Conservation (phyloP, 1,140 invertebrate genomes). For the Portunus trituberculatus region DNA sequence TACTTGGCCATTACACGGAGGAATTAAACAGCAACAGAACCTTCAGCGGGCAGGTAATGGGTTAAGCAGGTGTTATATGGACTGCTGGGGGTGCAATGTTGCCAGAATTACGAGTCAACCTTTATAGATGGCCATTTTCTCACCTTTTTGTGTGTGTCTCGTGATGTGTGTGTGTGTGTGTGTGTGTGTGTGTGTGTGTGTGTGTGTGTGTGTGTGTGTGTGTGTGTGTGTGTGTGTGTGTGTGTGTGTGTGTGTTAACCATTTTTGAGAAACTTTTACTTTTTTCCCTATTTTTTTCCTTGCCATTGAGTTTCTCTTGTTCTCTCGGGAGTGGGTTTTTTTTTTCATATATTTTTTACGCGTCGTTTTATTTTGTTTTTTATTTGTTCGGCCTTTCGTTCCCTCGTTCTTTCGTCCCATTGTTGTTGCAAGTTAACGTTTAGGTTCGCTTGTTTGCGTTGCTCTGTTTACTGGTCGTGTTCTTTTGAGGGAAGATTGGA, state of each 20-base stretch:
- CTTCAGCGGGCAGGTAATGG: background rate
- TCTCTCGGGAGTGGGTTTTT: no score
- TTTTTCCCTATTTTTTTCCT: no score
- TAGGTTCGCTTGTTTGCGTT: background rate
- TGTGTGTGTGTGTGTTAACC: no score
- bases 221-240: no score
- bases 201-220: background rate
- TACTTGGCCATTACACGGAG: no score
- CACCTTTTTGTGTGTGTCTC: background rate
- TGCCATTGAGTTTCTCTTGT: no score
- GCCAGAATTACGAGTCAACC: background rate
- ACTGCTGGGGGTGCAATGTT: no score
- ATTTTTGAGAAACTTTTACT: no score
- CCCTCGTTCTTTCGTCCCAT: background rate
- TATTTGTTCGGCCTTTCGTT: background rate
- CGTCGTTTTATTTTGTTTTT: background rate
- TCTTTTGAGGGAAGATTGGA: background rate
- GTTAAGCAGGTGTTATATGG: background rate
- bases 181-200: slow-evolving; percentile 20
- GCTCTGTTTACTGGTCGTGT: background rate
- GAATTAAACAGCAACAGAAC: no score
- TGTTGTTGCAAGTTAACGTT: background rate
- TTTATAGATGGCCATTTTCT: background rate
- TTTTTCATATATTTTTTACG: no score
- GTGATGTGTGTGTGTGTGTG: background rate